These are phyloP conservation scores for Lepilemur septentrionalis DNA, from an alignment of 2,797 vertebrate species.

Conservation along the genomic window DNA sequence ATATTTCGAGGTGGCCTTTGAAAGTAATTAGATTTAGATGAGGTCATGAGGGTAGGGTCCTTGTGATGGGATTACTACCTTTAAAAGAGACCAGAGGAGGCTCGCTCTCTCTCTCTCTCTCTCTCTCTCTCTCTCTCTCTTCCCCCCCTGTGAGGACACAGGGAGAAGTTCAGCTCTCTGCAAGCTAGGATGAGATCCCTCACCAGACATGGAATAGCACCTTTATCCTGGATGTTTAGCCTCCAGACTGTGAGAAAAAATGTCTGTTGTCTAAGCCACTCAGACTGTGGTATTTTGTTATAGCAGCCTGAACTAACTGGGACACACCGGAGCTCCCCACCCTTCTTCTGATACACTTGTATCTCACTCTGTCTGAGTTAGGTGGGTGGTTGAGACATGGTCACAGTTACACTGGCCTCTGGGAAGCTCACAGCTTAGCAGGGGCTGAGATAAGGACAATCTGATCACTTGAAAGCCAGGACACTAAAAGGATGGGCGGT, in stretches of 20 bases:
- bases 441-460: not conserved
- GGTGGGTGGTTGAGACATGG: not conserved
- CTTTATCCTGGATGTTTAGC: not conserved
- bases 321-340: not conserved
- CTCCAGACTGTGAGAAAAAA: not conserved
- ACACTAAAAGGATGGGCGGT: not conserved
- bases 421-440: not conserved
- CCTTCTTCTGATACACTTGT: not conserved
- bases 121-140: no score
- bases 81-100: not conserved
- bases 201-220: not conserved
- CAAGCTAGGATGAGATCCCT: not conserved
- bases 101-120: not conserved
- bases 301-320: not conserved
- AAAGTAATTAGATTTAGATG: not conserved
- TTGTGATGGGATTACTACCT: not conserved
- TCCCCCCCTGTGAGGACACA: not conserved
- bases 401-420: not conserved
- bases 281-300: not conserved
- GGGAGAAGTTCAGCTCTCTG: not conserved
- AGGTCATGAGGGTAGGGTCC: not conserved
- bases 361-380: accelerated
- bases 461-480: not conserved
- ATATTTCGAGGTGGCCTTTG: not conserved
- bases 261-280: not conserved